Evolutionary conservation across 92 coral and sea anemone genomes (phyloP).

Genomic region (Siderastrea radians): DNA sequence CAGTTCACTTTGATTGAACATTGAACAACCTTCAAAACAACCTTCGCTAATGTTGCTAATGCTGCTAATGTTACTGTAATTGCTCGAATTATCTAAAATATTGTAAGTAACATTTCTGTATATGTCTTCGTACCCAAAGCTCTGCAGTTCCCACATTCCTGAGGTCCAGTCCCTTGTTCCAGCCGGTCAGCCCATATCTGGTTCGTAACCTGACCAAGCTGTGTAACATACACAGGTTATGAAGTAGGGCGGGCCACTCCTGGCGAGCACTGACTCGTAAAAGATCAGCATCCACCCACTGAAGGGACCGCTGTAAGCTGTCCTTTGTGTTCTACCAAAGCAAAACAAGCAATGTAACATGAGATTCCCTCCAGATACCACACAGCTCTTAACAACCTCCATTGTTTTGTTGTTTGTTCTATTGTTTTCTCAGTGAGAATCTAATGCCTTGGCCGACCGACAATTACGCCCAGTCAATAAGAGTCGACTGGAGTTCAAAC

Average conservation of each 20-base stretch:
- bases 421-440: too few species aligned
- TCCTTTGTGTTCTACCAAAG: constrained; percentile 85
- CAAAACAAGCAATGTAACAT: background rate
- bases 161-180: constrained; percentile 87
- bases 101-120: too few species aligned
- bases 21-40: too few species aligned
- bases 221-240: constrained; percentile 96
- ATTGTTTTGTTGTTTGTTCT: too few species aligned
- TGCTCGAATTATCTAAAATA: too few species aligned
- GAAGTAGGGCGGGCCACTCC: constrained; percentile 98
- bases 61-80: too few species aligned
- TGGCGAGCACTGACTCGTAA: constrained; percentile 85
- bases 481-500: too few species aligned
- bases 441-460: too few species aligned
- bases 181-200: constrained; percentile 85
- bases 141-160: constrained; percentile 85
- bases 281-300: constrained; percentile 89
- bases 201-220: constrained; percentile 86
- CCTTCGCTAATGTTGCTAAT: too few species aligned
- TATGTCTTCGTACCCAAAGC: constrained; percentile 71
- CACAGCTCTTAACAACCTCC: background rate
- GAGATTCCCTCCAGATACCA: background rate
- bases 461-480: too few species aligned
- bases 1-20: too few species aligned
- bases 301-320: constrained; percentile 91